phyloP scores from a whole-genome alignment of 2,888 invertebrate genomes.

The Lymantria monacha region DNA sequence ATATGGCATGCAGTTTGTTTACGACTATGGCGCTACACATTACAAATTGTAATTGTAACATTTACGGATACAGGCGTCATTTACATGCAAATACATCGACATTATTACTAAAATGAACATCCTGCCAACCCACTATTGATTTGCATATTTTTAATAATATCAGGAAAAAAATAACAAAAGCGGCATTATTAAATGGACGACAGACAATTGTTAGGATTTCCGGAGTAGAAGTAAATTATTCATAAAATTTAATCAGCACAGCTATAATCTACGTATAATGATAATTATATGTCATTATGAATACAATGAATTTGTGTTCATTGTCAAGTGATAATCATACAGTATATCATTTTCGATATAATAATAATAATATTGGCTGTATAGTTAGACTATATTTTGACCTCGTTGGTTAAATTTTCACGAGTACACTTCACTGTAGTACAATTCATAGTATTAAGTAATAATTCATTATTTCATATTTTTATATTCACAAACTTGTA shows the following conservation, averaged over 20 bases:
- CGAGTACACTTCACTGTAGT: too few species aligned
- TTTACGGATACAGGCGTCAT: constrained; percentile 71
- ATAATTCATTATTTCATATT: too few species aligned
- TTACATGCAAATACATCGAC: constrained; percentile 77
- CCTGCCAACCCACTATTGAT: constrained; percentile 73
- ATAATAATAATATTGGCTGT: background rate
- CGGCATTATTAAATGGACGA: constrained; percentile 60
- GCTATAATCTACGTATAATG: constrained; percentile 61
- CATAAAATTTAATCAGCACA: constrained; percentile 72
- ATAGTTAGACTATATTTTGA: too few species aligned
- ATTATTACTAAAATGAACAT: constrained; percentile 78
- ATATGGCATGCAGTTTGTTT: constrained; percentile 47
- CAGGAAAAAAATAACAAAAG: constrained; percentile 70
- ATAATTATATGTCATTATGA: constrained; percentile 59
- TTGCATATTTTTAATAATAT: constrained; percentile 81
- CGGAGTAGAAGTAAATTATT: constrained; percentile 69
- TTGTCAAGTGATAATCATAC: constrained; percentile 21
- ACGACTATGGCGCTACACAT: constrained; percentile 61
- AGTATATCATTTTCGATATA: constrained; percentile 10
- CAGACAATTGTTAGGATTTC: constrained; percentile 71
- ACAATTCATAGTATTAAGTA: too few species aligned
- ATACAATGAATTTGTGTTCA: constrained; percentile 37
- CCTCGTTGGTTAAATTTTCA: too few species aligned
- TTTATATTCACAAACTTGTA: too few species aligned
- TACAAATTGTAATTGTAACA: constrained; percentile 68